Conservation (phyloP, 2,888 invertebrate species). For the Megalurothrips usitatus region DNA sequence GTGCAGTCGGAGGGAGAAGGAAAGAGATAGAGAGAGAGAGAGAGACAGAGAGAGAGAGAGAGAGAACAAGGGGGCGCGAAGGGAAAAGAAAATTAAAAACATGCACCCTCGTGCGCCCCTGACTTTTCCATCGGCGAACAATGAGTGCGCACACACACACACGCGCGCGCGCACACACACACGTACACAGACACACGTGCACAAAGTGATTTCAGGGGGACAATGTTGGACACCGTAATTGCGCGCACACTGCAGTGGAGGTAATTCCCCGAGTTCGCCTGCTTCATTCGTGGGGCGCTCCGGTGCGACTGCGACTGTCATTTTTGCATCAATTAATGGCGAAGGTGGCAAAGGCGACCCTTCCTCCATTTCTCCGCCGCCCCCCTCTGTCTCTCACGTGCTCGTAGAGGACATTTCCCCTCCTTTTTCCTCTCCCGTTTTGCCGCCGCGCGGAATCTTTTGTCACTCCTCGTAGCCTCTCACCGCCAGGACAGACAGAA, state of each 20-base stretch:
- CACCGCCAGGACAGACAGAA: neutral
- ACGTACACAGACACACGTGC: neutral
- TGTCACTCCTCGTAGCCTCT: neutral
- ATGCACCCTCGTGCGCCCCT: neutral
- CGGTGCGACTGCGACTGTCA: neutral
- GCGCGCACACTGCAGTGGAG: neutral
- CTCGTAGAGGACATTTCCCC: neutral
- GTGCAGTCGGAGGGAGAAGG: neutral
- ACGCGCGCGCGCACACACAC: neutral
- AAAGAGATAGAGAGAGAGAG: neutral
- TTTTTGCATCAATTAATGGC: conserved; percentile 22
- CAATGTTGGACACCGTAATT: neutral
- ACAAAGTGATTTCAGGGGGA: neutral
- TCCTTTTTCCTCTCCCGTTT: neutral
- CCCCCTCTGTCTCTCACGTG: neutral
- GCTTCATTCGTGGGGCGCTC: no score
- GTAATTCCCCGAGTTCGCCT: neutral
- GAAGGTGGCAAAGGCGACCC: neutral
- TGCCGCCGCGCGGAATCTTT: neutral
- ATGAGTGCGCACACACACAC: neutral
- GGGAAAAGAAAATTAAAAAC: neutral
- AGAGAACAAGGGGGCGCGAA: no score
- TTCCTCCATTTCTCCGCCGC: neutral
- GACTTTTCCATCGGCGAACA: neutral
- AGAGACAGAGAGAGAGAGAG: no score